Percentiles rank a stretch among this genome's conserved stretches.
Conservation (phyloP, 2,113 vertebrate species). For the Brienomyrus longianalis region DNA sequence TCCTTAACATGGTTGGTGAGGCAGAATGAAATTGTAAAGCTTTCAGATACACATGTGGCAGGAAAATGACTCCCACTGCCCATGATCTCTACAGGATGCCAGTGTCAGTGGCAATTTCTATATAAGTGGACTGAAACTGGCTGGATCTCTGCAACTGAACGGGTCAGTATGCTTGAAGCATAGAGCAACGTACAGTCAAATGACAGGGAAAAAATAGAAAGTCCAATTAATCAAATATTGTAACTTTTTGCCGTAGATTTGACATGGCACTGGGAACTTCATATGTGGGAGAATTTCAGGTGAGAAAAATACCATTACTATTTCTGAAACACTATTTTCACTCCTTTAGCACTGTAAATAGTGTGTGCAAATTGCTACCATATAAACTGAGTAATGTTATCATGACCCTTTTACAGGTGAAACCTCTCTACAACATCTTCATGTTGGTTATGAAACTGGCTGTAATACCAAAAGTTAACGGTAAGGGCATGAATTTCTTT, state of each 20-base stretch:
- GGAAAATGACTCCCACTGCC: neutral
- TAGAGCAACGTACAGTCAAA: neutral
- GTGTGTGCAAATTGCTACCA: too few relatives aligned
- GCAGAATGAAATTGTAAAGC: neutral
- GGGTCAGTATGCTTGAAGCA: slow-evolving; percentile 41
- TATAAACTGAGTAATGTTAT: too few relatives aligned
- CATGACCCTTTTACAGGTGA: too few relatives aligned
- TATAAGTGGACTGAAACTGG: slow-evolving; percentile 43
- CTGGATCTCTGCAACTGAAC: slow-evolving; percentile 51
- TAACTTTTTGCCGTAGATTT: slow-evolving; percentile 43
- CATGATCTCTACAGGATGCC: slow-evolving; percentile 34
- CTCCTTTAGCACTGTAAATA: neutral
- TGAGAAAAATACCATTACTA: slow-evolving; percentile 24
- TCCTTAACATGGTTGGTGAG: slow-evolving; percentile 56
- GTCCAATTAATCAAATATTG: neutral
- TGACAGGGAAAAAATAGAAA: neutral
- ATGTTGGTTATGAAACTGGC: slow-evolving; percentile 44
- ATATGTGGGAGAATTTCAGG: slow-evolving; percentile 59
- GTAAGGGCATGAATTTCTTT: slow-evolving; percentile 34
- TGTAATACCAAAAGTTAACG: slow-evolving; percentile 52
- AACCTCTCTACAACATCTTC: slow-evolving; percentile 28
- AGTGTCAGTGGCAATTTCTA: slow-evolving; percentile 49
- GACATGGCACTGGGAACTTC: slow-evolving; percentile 44
- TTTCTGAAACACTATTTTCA: neutral
- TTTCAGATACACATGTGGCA: neutral